Evolutionary conservation across 2,797 vertebrate genomes (phyloP), one percentile per base, ranked within the genome.

Genomic region (Myotis daubentonii): DNA sequence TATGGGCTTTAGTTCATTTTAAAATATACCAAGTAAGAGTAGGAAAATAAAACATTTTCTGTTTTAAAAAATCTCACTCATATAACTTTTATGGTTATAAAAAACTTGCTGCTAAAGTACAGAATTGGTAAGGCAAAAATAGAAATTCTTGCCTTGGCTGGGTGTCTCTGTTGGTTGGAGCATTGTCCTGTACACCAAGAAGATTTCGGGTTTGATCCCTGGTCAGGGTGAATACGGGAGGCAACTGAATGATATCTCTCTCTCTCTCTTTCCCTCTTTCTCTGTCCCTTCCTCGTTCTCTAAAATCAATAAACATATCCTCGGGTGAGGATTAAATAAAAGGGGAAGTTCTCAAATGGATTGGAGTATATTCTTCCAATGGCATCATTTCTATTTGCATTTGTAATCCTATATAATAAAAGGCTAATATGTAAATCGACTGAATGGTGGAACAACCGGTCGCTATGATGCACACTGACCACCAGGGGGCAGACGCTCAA

Each of bases 31-130:
- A 44, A 76, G 36, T 66, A 60, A 75, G 22, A 72, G 17, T 44
- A 33, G 38, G 57, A 68, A 90, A 96, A 72, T 53, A 71, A 84
- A 87, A 60, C 33, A 15, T 51, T 84, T 89, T 79, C 22, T 65
- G 15, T 78, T 89, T 60, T n/a, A 10, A 47, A 82, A 83, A 84
- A 44, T 75, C 25, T 25, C 8, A 62, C 4, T 74, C 22, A 17
- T 36, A 3, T 57, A 71, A 85, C 33, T 92, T 95, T 53, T 65
- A 30, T 62, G 25, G 6, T 88, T 92, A 62, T 12, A 28, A 92
- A 87, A 51, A 66, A 36, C 13, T 75, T 76, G 33, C 53, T 75
- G 49, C 36, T 72, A 33, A 81, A 93, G 55, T 28, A 84, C 57
- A 57, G 53, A 87, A 53, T 51, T 62, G 33, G 30, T 89, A 83